Evolutionary conservation across 2,888 invertebrate species (phyloP).

Genomic region (Eilema caniola): DNA sequence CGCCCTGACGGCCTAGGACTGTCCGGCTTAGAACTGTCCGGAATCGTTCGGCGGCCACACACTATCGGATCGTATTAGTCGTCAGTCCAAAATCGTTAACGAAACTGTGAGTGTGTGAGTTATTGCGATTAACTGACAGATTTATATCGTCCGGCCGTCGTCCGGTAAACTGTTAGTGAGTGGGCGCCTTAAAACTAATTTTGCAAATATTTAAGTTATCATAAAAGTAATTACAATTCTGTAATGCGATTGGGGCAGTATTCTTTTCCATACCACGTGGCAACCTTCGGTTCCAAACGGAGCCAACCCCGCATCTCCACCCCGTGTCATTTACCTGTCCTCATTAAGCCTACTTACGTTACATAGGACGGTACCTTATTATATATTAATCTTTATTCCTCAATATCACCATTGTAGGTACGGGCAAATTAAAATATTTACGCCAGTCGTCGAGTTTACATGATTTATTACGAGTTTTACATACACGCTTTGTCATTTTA

Average conservation of each 20-base stretch:
- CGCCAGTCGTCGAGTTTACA: neutral
- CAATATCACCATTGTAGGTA: constrained; percentile 20
- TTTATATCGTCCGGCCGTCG: too few relatives aligned
- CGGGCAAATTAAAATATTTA: constrained; percentile 24
- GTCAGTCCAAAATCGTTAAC: too few relatives aligned
- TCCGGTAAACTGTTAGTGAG: too few relatives aligned
- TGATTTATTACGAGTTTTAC: constrained; percentile 3
- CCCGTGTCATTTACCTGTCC: constrained; percentile 79
- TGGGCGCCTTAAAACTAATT: too few relatives aligned
- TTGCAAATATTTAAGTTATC: too few relatives aligned
- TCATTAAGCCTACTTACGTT: constrained; percentile 73
- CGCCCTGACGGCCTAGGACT: too few relatives aligned
- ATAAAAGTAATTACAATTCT: too few relatives aligned
- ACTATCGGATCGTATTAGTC: too few relatives aligned
- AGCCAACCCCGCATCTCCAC: constrained; percentile 51
- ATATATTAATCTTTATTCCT: constrained; percentile 33
- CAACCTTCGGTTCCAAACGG: constrained; percentile 40
- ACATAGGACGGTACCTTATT: constrained; percentile 27
- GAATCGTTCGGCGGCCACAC: too few relatives aligned
- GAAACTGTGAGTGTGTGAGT: too few relatives aligned
- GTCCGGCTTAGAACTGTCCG: too few relatives aligned
- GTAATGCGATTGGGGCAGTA: neutral
- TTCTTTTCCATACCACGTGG: neutral
- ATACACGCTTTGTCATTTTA: neutral
- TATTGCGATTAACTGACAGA: too few relatives aligned